A percentile compares a stretch with the other conserved stretches of the same genome.
Conservation (phyloP, 2,113 vertebrate species). For the Cardinalis cardinalis region DNA sequence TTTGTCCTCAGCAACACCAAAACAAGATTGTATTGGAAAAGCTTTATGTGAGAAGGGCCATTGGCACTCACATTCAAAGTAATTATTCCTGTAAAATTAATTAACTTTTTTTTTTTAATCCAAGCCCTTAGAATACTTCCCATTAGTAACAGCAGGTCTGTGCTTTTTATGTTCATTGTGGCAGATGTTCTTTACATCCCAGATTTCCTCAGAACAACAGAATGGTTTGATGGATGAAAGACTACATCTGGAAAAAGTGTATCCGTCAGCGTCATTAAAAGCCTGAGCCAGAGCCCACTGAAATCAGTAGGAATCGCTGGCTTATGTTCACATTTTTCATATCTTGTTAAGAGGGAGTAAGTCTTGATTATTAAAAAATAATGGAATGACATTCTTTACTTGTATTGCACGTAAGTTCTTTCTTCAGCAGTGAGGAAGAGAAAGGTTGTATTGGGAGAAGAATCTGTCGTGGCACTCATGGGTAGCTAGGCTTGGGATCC, state of each 20-base stretch:
- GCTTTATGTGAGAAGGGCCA: slow-evolving; percentile 41
- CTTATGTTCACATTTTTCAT: slow-evolving; percentile 35
- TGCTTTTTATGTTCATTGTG: slow-evolving; percentile 42
- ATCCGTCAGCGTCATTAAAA: slow-evolving; percentile 21
- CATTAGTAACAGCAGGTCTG: slow-evolving; percentile 44
- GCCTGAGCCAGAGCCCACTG: slow-evolving; percentile 1
- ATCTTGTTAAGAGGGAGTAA: slow-evolving; percentile 15
- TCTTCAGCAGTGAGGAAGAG: neutral
- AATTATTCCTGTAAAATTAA: slow-evolving; percentile 63
- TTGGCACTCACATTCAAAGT: slow-evolving; percentile 9
- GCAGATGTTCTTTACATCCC: slow-evolving; percentile 52
- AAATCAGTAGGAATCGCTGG: slow-evolving; percentile 17
- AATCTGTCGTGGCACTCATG: neutral
- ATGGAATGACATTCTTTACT: neutral
- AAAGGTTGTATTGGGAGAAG: neutral
- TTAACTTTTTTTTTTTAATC: slow-evolving; percentile 45
- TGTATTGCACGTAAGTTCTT: neutral
- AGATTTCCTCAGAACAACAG: slow-evolving; percentile 35
- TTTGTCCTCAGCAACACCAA: slow-evolving; percentile 21
- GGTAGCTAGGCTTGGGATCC: neutral
- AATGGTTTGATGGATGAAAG: slow-evolving; percentile 48
- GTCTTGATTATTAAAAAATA: neutral
- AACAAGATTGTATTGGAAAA: slow-evolving; percentile 29
- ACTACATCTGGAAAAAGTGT: slow-evolving; percentile 19
- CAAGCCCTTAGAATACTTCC: slow-evolving; percentile 14